phyloP scores from a whole-genome alignment of 2,113 vertebrate genomes.

The Grus americana region DNA sequence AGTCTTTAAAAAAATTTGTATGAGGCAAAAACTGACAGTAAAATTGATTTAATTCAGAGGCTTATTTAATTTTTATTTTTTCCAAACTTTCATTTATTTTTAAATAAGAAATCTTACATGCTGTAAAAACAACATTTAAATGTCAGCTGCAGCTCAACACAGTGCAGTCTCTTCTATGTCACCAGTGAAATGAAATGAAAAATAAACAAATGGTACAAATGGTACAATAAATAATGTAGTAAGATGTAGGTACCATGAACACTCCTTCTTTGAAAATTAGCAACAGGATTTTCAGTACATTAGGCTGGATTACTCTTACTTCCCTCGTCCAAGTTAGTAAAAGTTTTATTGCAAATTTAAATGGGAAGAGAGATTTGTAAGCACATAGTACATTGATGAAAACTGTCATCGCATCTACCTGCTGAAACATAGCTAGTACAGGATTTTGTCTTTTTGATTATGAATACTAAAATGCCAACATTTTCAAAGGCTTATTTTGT shows the following conservation, averaged over 20 bases:
- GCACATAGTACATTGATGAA: not conserved
- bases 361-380: not conserved
- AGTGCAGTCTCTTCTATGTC: not conserved
- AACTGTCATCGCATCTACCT: not conserved
- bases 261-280: not conserved
- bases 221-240: not conserved
- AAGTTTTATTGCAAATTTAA: not conserved
- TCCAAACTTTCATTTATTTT: not conserved
- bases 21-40: not conserved
- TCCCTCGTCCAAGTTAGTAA: not conserved
- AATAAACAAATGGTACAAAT: not conserved
- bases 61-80: not conserved
- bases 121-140: not conserved
- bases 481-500: not conserved
- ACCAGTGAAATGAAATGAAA: not conserved
- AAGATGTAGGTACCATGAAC: not conserved
- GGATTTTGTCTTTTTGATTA: not conserved
- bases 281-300: constrained; percentile 1
- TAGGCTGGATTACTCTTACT: not conserved
- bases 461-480: not conserved
- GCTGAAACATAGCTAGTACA: not conserved
- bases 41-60: not conserved
- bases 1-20: not conserved
- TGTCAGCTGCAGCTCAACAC: not conserved
- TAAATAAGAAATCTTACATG: not conserved